These are phyloP conservation scores for Eumerus sabulonum DNA, from an alignment of 2,888 invertebrate species.

Conservation along the genomic window DNA sequence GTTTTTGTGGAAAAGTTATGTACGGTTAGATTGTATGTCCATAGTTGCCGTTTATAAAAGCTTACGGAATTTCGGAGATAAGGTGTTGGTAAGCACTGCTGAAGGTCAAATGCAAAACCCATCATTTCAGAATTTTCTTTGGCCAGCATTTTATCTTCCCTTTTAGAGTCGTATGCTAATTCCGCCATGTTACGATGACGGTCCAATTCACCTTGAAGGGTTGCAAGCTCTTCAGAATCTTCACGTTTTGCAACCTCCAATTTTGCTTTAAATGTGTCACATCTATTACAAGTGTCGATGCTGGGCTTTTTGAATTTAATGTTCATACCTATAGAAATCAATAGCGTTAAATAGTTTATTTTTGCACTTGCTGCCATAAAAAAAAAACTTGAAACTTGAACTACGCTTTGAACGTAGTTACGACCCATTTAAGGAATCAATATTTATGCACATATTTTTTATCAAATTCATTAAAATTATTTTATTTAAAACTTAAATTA, in stretches of 20 bases:
- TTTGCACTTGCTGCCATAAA: too few species aligned
- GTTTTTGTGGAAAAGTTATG: conserved; percentile 58
- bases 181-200: conserved; percentile 54
- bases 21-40: conserved; percentile 69
- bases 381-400: too few species aligned
- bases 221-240: conserved; percentile 15
- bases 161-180: conserved; percentile 53
- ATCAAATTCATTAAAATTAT: too few species aligned
- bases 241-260: conserved; percentile 50
- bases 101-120: conserved; percentile 61
- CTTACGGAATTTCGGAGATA: conserved; percentile 46
- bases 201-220: conserved; percentile 30
- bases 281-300: conserved; percentile 26
- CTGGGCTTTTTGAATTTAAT: conserved; percentile 59
- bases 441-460: too few species aligned
- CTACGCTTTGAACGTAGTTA: not conserved
- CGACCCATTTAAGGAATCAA: too few species aligned
- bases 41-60: conserved; percentile 64
- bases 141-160: conserved; percentile 53
- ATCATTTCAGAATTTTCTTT: conserved; percentile 19
- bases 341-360: too few species aligned
- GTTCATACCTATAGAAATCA: conserved; percentile 26
- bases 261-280: conserved; percentile 41
- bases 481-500: not conserved
- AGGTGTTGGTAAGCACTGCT: conserved; percentile 63